Percentiles rank a stretch among this genome's conserved stretches.
Evolutionary conservation across 2,888 invertebrate genomes (phyloP).

Genomic region (Mimachlamys varia): DNA sequence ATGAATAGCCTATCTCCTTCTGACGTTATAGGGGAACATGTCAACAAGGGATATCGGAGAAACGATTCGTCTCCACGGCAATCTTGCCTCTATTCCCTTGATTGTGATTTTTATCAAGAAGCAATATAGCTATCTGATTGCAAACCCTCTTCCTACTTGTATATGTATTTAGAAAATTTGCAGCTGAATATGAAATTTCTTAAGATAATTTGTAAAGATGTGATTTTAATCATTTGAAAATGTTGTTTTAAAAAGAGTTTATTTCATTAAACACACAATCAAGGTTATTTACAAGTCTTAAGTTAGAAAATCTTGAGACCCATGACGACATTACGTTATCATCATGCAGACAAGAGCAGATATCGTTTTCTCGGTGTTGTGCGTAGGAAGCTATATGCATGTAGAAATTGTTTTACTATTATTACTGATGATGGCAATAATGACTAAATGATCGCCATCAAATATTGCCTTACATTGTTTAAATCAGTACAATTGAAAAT

Average conservation of each 20-base stretch:
- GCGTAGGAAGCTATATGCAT: background rate
- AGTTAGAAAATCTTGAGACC: background rate
- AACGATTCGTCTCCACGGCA: background rate
- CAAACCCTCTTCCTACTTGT: background rate
- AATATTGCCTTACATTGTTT: background rate
- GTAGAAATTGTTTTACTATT: background rate
- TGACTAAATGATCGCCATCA: background rate
- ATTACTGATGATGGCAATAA: background rate
- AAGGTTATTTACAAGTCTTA: background rate
- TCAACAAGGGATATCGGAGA: background rate
- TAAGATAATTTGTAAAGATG: background rate
- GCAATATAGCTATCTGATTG: background rate
- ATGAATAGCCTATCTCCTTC: background rate
- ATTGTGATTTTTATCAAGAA: background rate
- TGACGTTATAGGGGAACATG: background rate
- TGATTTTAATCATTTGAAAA: background rate
- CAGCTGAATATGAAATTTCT: background rate
- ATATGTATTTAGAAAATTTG: background rate
- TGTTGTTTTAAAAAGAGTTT: background rate
- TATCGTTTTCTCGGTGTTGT: background rate
- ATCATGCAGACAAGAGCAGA: background rate
- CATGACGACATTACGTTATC: background rate
- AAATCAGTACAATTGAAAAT: background rate
- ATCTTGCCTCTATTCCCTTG: background rate
- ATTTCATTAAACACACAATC: background rate